Conservation (phyloP, 2,888 invertebrate species). For the Limulus polyphemus region DNA sequence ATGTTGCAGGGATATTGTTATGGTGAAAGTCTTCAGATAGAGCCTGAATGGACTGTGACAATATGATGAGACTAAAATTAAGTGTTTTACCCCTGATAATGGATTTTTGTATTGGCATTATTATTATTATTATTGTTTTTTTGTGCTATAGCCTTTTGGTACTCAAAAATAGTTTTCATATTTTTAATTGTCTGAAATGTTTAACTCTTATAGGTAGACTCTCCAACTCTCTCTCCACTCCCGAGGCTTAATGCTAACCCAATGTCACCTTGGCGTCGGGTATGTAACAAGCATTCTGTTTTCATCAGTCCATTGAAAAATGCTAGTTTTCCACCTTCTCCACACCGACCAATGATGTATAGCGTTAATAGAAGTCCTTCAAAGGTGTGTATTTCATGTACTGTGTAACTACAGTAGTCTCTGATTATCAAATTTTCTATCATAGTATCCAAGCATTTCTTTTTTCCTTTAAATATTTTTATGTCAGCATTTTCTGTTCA, state of each 20-base stretch:
- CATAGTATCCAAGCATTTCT: no score
- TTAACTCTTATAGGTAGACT: constrained; percentile 31
- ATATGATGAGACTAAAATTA: no score
- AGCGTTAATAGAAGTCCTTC: constrained; percentile 76
- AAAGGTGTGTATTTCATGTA: constrained; percentile 47
- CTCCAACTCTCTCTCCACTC: constrained; percentile 55
- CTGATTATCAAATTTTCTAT: no score
- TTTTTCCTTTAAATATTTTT: no score
- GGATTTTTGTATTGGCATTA: no score
- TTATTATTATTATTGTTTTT: no score
- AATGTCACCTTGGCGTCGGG: constrained; percentile 47
- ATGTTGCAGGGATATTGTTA: no score
- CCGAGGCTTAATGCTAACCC: constrained; percentile 49
- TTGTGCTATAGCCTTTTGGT: no score
- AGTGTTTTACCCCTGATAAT: no score
- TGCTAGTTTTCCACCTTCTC: constrained; percentile 33
- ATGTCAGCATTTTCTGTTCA: no score
- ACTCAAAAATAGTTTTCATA: background rate
- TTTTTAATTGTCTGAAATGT: constrained; percentile 1
- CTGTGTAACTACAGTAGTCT: background rate
- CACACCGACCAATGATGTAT: constrained; percentile 48
- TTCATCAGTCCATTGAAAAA: constrained; percentile 46
- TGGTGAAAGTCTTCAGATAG: no score
- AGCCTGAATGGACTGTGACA: no score
- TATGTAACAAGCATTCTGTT: constrained; percentile 47